Percentiles rank a stretch among this genome's conserved stretches.
These are phyloP conservation scores for Enoplosus armatus DNA, from an alignment of 2,797 vertebrate genomes.

Conservation along the genomic window DNA sequence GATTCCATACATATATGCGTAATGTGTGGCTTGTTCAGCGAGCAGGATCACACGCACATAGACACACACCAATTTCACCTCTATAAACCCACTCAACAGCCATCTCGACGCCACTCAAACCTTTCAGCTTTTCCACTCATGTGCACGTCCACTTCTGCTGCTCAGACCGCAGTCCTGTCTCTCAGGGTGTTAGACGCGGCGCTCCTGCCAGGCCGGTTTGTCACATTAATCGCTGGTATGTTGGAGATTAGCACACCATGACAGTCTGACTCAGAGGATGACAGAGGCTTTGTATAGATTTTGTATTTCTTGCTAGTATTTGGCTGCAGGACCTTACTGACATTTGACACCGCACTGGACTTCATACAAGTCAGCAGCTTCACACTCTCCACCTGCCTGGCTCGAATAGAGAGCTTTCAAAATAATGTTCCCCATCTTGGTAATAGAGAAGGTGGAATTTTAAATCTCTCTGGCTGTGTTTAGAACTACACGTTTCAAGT, in stretches of 20 bases:
- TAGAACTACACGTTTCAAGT: background rate
- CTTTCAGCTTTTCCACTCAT: slow-evolving; percentile 54
- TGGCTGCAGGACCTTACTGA: slow-evolving; percentile 32
- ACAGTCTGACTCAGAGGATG: slow-evolving; percentile 56
- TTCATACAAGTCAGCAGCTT: slow-evolving; percentile 16
- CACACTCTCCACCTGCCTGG: slow-evolving; percentile 27
- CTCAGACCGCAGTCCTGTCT: slow-evolving; percentile 23
- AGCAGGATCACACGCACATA: slow-evolving; percentile 14
- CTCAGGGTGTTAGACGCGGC: slow-evolving; percentile 33
- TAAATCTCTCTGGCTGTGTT: background rate
- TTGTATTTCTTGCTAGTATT: slow-evolving; percentile 17
- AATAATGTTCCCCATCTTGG: slow-evolving; percentile 29
- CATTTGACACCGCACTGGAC: slow-evolving; percentile 40
- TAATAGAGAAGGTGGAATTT: background rate
- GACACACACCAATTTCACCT: slow-evolving; percentile 43
- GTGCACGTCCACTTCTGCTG: slow-evolving; percentile 32
- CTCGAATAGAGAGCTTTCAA: slow-evolving; percentile 28
- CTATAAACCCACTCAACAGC: slow-evolving; percentile 56
- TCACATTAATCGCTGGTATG: slow-evolving; percentile 78
- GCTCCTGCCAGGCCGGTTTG: slow-evolving; percentile 71
- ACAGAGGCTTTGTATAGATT: slow-evolving; percentile 66
- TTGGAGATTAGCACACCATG: slow-evolving; percentile 76
- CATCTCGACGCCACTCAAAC: slow-evolving; percentile 54
- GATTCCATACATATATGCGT: slow-evolving; percentile 62
- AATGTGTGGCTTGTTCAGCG: slow-evolving; percentile 52